Conservation (phyloP, 2,113 vertebrate genomes). For the Gasterosteus nipponicus region DNA sequence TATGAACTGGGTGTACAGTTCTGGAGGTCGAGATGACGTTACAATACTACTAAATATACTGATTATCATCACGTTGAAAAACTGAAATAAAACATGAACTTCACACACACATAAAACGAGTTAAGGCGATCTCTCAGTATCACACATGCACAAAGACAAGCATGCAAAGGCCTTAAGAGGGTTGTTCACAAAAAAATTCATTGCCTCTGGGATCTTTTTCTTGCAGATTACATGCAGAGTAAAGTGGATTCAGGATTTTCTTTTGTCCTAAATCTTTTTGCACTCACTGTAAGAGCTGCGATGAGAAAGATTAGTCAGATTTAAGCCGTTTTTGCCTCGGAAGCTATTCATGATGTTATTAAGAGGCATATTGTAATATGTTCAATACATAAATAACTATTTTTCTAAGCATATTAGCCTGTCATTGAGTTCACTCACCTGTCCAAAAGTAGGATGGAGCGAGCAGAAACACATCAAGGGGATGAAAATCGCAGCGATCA, state of each 20-base stretch:
- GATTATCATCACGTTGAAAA: not conserved
- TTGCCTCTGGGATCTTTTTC: slow-evolving; percentile 20
- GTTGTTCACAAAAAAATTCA: slow-evolving; percentile 37
- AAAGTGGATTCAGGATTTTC: slow-evolving; percentile 18
- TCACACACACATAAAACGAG: not conserved
- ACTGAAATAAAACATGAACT: not conserved
- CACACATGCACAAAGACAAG: slow-evolving; percentile 6
- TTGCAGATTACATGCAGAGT: slow-evolving; percentile 28
- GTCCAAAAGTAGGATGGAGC: slow-evolving; percentile 60
- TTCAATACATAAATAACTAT: not conserved
- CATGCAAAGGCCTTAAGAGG: slow-evolving; percentile 3
- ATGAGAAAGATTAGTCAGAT: not conserved
- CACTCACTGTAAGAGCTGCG: slow-evolving; percentile 10
- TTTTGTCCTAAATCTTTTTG: slow-evolving; percentile 13
- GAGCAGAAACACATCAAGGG: slow-evolving; percentile 65
- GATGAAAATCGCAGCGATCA: slow-evolving; percentile 66
- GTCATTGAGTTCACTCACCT: slow-evolving; percentile 71
- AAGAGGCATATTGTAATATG: not conserved
- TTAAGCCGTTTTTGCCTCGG: not conserved
- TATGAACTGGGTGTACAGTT: slow-evolving; percentile 20
- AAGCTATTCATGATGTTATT: not conserved
- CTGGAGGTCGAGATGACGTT: slow-evolving; percentile 2
- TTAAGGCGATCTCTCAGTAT: slow-evolving; percentile 9
- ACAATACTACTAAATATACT: slow-evolving; percentile 1
- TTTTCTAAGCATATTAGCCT: not conserved